phyloP scores from a whole-genome alignment of 2,113 vertebrate genomes.

The Zootoca vivipara region DNA sequence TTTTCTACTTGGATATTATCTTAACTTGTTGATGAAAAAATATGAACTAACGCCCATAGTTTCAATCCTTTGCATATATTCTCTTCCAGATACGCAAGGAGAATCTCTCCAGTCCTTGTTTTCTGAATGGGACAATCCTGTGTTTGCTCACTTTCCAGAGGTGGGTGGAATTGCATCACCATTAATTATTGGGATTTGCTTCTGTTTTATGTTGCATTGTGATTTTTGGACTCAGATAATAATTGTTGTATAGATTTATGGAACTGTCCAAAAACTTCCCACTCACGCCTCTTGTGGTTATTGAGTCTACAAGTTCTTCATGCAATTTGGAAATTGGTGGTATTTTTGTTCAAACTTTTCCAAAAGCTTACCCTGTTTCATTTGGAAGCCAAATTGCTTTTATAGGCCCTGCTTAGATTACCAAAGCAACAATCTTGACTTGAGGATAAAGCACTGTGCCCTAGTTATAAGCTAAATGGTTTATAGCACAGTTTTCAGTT shows the following conservation, averaged over 20 bases:
- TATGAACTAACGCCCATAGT: neutral
- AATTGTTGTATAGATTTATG: neutral
- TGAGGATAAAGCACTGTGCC: neutral
- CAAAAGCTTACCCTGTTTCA: neutral
- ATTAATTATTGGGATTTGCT: neutral
- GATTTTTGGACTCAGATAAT: slow-evolving; percentile 15
- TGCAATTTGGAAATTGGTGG: slow-evolving; percentile 18
- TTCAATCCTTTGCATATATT: slow-evolving; percentile 19
- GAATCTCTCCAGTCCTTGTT: slow-evolving; percentile 81
- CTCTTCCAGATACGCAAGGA: slow-evolving; percentile 62
- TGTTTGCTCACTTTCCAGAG: slow-evolving; percentile 86
- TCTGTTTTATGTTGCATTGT: slow-evolving; percentile 18
- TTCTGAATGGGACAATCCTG: slow-evolving; percentile 93
- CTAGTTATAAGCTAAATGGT: slow-evolving; percentile 8
- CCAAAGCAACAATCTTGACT: neutral
- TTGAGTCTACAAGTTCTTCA: neutral
- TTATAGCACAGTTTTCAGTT: neutral
- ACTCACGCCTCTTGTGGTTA: neutral
- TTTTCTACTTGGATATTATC: neutral
- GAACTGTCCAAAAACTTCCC: neutral
- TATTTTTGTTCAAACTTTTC: slow-evolving; percentile 11
- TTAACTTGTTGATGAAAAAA: neutral
- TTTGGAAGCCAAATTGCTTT: slow-evolving; percentile 38
- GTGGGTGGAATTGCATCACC: slow-evolving; percentile 69
- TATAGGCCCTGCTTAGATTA: slow-evolving; percentile 1